These are phyloP conservation scores for Poliocrania exsul DNA, from an alignment of 2,797 vertebrate genomes.

Conservation along the genomic window DNA sequence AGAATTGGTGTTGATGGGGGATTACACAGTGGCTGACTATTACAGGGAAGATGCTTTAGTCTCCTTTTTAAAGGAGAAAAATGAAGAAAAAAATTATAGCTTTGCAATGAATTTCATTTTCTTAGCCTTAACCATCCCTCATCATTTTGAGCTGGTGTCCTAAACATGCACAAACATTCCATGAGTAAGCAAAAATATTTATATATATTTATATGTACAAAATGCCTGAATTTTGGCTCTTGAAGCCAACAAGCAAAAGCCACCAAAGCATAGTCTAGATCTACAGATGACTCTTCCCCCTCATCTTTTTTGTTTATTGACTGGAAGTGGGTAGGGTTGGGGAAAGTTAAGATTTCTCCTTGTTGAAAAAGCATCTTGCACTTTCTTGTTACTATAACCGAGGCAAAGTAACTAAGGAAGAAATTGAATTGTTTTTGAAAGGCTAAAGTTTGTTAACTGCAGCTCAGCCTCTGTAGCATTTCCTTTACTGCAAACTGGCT, in stretches of 20 bases:
- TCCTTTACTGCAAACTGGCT: background rate
- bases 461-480: background rate
- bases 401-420: background rate
- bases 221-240: conserved; percentile 29
- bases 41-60: conserved; percentile 64
- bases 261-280: conserved; percentile 41
- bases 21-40: conserved; percentile 60
- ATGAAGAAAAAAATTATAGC: conserved; percentile 40
- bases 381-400: conserved; percentile 1
- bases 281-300: background rate
- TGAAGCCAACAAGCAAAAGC: background rate
- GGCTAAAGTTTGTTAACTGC: background rate
- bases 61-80: conserved; percentile 47
- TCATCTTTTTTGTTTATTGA: conserved; percentile 2
- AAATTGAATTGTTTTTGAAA: background rate
- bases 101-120: conserved; percentile 56
- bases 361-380: conserved; percentile 41
- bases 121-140: conserved; percentile 39
- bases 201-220: conserved; percentile 50
- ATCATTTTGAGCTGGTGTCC: conserved; percentile 25
- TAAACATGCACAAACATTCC: conserved; percentile 30
- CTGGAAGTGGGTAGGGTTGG: background rate
- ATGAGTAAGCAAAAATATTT: conserved; percentile 46
- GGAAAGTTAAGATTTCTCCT: conserved; percentile 4
- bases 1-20: conserved; percentile 33